These are phyloP conservation scores for Fringilla coelebs DNA, from an alignment of 2,797 vertebrate species.

Conservation along the genomic window DNA sequence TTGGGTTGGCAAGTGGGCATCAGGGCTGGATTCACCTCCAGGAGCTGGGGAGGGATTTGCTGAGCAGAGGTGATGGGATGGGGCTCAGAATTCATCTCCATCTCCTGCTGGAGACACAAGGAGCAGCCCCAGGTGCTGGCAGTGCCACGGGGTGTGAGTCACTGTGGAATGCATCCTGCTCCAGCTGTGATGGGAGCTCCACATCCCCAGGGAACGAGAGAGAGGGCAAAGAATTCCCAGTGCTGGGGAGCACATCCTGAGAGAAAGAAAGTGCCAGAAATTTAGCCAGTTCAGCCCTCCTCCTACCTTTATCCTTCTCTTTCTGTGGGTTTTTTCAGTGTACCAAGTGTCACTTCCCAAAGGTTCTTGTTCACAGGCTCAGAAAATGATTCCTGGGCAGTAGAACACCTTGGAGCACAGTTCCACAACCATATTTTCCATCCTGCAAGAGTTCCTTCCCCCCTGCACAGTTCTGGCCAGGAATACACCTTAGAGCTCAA, in stretches of 20 bases:
- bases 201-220: neutral
- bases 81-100: neutral
- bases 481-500: rapidly evolving
- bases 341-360: neutral
- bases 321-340: neutral
- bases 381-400: neutral
- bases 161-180: neutral
- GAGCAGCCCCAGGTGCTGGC: neutral
- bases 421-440: neutral
- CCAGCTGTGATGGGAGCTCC: neutral
- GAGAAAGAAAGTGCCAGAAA: too few relatives aligned
- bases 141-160: neutral
- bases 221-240: neutral
- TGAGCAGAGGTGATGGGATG: neutral
- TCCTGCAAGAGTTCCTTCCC: neutral
- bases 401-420: neutral
- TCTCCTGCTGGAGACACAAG: neutral
- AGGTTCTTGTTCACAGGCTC: neutral
- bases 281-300: neutral
- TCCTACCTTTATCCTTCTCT: neutral
- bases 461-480: rapidly evolving
- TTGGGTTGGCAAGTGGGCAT: neutral
- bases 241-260: neutral
- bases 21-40: neutral
- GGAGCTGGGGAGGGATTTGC: neutral